phyloP scores from a whole-genome alignment of 2,888 invertebrate species.

The Eledona agricola region DNA sequence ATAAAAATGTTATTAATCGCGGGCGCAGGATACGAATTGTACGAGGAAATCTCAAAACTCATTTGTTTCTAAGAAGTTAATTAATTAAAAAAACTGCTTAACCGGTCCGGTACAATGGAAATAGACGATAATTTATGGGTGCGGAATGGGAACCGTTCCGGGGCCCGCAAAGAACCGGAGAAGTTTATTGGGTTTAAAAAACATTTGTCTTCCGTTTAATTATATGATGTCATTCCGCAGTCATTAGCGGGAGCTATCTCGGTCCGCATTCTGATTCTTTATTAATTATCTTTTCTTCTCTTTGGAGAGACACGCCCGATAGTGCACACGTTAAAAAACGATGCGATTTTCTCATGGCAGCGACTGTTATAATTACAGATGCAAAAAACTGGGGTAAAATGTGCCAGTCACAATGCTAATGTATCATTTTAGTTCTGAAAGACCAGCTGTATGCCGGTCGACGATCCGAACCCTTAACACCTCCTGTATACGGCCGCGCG shows the following conservation, averaged over 20 bases:
- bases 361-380: slow-evolving; percentile 53
- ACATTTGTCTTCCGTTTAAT: slow-evolving; percentile 55
- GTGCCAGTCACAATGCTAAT: slow-evolving; percentile 60
- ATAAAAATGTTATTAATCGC: slow-evolving; percentile 57
- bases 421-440: slow-evolving; percentile 58
- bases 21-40: slow-evolving; percentile 50
- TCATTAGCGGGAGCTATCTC: slow-evolving; percentile 26
- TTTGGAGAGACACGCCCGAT: slow-evolving; percentile 18
- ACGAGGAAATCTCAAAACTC: slow-evolving; percentile 57
- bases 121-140: slow-evolving; percentile 42
- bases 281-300: slow-evolving; percentile 27
- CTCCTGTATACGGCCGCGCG: slow-evolving; percentile 32
- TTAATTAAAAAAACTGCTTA: slow-evolving; percentile 58
- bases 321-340: slow-evolving; percentile 15
- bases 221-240: slow-evolving; percentile 53
- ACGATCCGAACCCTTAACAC: slow-evolving; percentile 50
- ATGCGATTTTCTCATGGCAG: slow-evolving; percentile 20
- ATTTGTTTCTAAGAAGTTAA: slow-evolving; percentile 59
- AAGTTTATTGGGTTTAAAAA: slow-evolving; percentile 52
- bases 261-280: slow-evolving; percentile 21
- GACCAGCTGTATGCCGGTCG: slow-evolving; percentile 54
- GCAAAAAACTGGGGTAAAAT: slow-evolving; percentile 58
- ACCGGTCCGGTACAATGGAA: slow-evolving; percentile 46
- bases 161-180: slow-evolving; percentile 45
- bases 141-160: slow-evolving; percentile 26